Base-by-base conservation (phyloP, 2,113 vertebrate genomes). In the Paradisaea rubra region DNA sequence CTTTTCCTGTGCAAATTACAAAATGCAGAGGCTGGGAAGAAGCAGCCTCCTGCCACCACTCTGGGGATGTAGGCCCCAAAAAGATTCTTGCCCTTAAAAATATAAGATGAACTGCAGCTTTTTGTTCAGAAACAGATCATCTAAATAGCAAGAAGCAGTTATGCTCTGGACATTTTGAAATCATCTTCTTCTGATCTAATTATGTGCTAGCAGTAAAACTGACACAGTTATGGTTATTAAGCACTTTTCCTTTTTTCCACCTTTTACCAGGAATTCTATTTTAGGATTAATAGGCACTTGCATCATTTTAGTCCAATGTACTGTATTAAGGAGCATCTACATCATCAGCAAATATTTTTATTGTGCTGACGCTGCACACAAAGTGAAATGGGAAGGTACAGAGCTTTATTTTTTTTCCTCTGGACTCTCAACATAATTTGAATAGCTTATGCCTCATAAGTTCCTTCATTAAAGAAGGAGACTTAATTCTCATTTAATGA, bases 301-400 rank as follows among this genome's bases (percentile, higher is more conserved):
- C 53, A 91, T 85, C 1, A 65, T 92, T 87, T 87, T 45, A 81
- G 73, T 56, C 53, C 69, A 71, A 2, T 79, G 49, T 71, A 41
- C 92, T 92, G 35, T 82, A 69, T 61, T 92, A 89, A 87, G 84
- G 59, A 87, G 18, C 21, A 82, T 65, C 53, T 85, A 91, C 70
- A 63, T 84, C 91, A 89, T 79, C 81, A 95, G 70, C 83, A 92
- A 92, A 74, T 93, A 84, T 83, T 88, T 93, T 73, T 88, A 37
- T 64, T 91, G 49, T 81, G 86, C 76, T 66, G 68, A 83, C 87
- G 31, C 56, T 82, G 79, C 35, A 8, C 15, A 37, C 59, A 61
- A 80, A 89, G 66, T 89, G 59, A 91, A 87, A 88, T 3, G 14
- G 27, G 63, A 73, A 86, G 59, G 54, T 86, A 54, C 7, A 44